phyloP scores from a whole-genome alignment of 2,797 vertebrate genomes.

The Microtus agrestis region DNA sequence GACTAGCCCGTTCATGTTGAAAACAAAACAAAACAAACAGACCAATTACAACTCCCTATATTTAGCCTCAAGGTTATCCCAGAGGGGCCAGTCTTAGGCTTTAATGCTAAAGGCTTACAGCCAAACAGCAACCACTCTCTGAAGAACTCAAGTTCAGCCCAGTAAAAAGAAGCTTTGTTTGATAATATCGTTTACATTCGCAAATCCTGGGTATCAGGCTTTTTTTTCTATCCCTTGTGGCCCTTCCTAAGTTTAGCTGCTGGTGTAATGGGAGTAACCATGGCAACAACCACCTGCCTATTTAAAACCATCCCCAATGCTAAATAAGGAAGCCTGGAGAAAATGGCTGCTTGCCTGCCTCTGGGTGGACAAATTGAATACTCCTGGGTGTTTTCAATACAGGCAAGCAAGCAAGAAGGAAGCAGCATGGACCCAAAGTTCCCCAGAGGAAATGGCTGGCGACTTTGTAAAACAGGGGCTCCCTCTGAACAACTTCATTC shows the following conservation, averaged over 20 bases:
- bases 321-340: slow-evolving; percentile 83
- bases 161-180: slow-evolving; percentile 67
- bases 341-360: slow-evolving; percentile 79
- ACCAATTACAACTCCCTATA: slow-evolving; percentile 62
- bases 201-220: slow-evolving; percentile 82
- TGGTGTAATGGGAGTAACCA: slow-evolving; percentile 85
- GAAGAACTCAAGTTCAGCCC: slow-evolving; percentile 62
- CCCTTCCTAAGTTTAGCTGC: slow-evolving; percentile 84
- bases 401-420: slow-evolving; percentile 1
- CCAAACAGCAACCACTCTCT: slow-evolving; percentile 52
- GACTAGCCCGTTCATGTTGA: slow-evolving; percentile 19
- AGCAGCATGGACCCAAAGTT: not conserved
- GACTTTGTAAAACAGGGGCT: not conserved
- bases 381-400: slow-evolving; percentile 54
- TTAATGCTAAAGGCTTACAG: slow-evolving; percentile 25
- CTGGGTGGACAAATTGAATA: slow-evolving; percentile 70
- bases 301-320: slow-evolving; percentile 82
- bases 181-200: slow-evolving; percentile 80
- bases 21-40: slow-evolving; percentile 66
- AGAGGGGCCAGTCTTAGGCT: not conserved
- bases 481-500: not conserved
- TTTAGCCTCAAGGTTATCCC: slow-evolving; percentile 44
- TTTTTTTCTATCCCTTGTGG: slow-evolving; percentile 82
- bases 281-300: slow-evolving; percentile 85
- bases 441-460: not conserved